A percentile compares a stretch with the other conserved stretches of the same genome.
Evolutionary conservation across 1,140 invertebrate species (phyloP).

Genomic region (Mycetomoellerius zeteki): DNA sequence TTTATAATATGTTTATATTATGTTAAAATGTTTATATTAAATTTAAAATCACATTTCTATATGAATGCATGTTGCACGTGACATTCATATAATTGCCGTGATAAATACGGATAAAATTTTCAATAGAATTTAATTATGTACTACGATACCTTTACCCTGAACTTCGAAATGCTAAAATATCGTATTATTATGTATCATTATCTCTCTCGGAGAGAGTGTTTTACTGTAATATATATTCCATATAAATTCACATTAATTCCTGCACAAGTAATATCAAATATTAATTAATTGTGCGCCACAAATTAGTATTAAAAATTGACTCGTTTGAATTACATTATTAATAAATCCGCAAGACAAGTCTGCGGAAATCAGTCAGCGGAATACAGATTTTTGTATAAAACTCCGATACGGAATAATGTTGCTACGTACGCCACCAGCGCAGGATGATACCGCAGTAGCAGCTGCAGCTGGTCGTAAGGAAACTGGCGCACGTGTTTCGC

Average conservation of each 20-base stretch:
- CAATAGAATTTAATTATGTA: conserved; percentile 36
- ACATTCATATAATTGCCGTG: neutral
- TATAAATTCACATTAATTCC: conserved; percentile 22
- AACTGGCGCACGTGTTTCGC: conserved; percentile 49
- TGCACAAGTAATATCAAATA: conserved; percentile 22
- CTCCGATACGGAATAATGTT: conserved; percentile 18
- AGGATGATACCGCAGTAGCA: conserved; percentile 44
- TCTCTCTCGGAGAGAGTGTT: neutral
- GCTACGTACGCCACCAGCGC: neutral
- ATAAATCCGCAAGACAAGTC: neutral
- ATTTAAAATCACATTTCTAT: neutral
- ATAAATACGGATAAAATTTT: conserved; percentile 12
- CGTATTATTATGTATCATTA: conserved; percentile 4
- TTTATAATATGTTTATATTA: neutral
- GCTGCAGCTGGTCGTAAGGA: conserved; percentile 59
- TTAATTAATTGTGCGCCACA: conserved; percentile 23
- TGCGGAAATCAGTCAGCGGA: neutral
- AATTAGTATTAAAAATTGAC: conserved; percentile 17
- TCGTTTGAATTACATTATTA: conserved; percentile 6
- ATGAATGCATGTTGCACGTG: neutral
- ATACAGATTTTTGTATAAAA: conserved; percentile 32
- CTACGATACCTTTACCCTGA: conserved; percentile 8
- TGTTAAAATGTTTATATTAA: neutral
- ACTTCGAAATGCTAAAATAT: conserved; percentile 21
- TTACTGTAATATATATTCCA: neutral